A percentile compares a stretch with the other conserved stretches of the same genome.
Evolutionary conservation across 2,888 invertebrate species (phyloP).

Genomic region (Hydrotaea diabolus): DNA sequence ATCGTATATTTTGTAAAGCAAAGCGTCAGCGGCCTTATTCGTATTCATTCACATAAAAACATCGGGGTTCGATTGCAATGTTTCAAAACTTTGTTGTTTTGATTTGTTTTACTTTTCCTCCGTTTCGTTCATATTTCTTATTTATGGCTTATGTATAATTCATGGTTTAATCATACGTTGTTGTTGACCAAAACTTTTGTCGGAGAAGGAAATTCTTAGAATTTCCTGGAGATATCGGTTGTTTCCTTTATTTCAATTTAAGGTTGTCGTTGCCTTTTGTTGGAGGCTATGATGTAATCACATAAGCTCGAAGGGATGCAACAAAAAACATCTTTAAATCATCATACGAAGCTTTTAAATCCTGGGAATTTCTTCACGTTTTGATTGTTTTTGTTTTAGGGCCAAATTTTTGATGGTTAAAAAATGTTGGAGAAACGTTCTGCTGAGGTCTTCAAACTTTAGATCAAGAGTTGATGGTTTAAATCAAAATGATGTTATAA

Average conservation of each 20-base stretch:
- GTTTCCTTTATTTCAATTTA: not conserved
- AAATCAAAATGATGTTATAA: too few species aligned
- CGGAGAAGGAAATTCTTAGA: slow-evolving; percentile 2
- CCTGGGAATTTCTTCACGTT: not conserved
- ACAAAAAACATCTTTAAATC: not conserved
- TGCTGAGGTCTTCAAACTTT: too few species aligned
- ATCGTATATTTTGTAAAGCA: not conserved
- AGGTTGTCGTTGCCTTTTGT: not conserved
- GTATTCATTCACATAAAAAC: not conserved
- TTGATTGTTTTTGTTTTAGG: not conserved
- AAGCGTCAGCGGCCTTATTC: not conserved
- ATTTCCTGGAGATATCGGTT: not conserved
- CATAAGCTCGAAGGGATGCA: not conserved
- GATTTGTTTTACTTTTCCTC: not conserved
- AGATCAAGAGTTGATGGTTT: too few species aligned
- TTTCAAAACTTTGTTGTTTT: not conserved
- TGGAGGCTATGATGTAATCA: not conserved
- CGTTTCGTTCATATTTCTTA: not conserved
- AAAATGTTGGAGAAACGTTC: too few species aligned
- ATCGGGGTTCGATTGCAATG: not conserved
- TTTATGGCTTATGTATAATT: slow-evolving; percentile 43
- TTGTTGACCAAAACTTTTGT: not conserved
- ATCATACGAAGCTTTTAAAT: not conserved
- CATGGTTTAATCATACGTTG: slow-evolving; percentile 46
- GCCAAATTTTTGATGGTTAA: too few species aligned